These are phyloP conservation scores for Natrix natrix DNA, from an alignment of 2,797 vertebrate genomes.

Conservation along the genomic window DNA sequence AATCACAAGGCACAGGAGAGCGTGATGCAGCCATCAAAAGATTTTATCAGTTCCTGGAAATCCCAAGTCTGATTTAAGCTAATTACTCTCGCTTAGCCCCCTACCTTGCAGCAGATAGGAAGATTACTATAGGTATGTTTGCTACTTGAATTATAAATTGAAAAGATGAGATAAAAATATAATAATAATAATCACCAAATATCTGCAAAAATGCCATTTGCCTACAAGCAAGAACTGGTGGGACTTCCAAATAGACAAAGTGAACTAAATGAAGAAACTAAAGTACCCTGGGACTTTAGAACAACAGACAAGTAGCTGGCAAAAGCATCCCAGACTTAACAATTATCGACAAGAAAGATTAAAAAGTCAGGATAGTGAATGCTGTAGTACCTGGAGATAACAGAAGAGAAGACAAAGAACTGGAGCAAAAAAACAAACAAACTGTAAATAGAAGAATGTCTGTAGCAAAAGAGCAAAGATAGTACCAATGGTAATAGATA, in stretches of 20 bases:
- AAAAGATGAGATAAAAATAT: not conserved
- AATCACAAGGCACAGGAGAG: not conserved
- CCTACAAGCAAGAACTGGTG: not conserved
- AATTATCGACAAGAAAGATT: not conserved
- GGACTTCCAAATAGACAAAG: not conserved
- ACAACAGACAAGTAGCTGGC: not conserved
- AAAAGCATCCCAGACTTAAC: not conserved
- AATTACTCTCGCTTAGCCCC: not conserved
- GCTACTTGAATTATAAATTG: not conserved
- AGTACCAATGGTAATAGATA: not conserved
- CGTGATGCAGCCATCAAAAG: not conserved
- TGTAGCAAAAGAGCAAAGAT: not conserved
- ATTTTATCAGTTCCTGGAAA: not conserved
- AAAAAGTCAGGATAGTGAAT: not conserved
- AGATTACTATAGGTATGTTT: not conserved
- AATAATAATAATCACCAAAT: not conserved
- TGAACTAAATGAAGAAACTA: not conserved
- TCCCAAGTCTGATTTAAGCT: not conserved
- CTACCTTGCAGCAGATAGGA: not conserved
- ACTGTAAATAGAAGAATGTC: not conserved
- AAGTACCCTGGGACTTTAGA: not conserved
- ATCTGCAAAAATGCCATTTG: not conserved
- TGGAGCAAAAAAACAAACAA: not conserved
- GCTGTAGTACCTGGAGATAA: not conserved
- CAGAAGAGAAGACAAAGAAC: not conserved